Conservation (phyloP, 2,888 invertebrate species). For the Phalera bucephala region DNA sequence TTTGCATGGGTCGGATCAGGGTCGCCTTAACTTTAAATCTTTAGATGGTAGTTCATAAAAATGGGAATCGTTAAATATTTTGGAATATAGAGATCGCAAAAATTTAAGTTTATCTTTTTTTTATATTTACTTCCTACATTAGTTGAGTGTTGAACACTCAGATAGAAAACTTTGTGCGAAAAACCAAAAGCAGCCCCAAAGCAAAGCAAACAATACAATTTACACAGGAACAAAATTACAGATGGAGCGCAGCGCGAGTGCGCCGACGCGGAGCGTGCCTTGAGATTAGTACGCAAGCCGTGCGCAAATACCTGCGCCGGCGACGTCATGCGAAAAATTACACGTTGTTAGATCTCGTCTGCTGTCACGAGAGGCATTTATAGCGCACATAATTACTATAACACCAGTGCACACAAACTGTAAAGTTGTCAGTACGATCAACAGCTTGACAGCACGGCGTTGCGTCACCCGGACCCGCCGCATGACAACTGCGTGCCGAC, state of each 20-base stretch:
- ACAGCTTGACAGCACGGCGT: background rate
- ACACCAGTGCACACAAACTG: background rate
- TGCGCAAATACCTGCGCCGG: slow-evolving; percentile 42
- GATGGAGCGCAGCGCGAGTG: background rate
- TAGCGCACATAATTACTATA: background rate
- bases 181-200: background rate
- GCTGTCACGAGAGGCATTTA: slow-evolving; percentile 1
- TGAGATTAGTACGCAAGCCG: slow-evolving; percentile 43
- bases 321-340: slow-evolving; percentile 19
- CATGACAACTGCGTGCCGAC: no score
- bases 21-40: no score
- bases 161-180: no score
- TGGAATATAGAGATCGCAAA: no score
- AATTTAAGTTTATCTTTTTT: no score
- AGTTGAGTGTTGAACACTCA: no score
- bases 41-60: no score
- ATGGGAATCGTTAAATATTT: no score
- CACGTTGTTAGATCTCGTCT: slow-evolving; percentile 10
- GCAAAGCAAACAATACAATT: background rate
- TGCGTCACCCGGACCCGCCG: background rate
- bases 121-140: no score
- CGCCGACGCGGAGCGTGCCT: slow-evolving; percentile 20
- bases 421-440: background rate
- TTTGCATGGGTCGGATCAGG: no score
- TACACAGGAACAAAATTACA: background rate